These are phyloP conservation scores for Selenia dentaria DNA, from an alignment of 2,888 invertebrate genomes.

Conservation along the genomic window DNA sequence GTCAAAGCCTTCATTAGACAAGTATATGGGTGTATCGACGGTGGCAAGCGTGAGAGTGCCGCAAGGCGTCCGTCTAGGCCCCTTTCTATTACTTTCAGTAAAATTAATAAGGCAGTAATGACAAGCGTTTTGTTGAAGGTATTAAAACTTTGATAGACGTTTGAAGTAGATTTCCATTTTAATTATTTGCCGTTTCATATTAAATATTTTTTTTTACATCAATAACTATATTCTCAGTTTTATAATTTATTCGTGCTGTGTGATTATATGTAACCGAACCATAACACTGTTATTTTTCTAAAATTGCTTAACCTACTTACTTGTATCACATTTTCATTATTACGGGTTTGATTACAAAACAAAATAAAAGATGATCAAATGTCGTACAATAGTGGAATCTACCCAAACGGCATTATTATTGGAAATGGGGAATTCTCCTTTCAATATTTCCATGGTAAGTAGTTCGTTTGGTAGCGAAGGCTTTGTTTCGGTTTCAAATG, in stretches of 20 bases:
- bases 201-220: too few relatives aligned
- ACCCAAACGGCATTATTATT: slow-evolving; percentile 45
- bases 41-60: slow-evolving; percentile 42
- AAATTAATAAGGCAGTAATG: slow-evolving; percentile 39
- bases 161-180: slow-evolving; percentile 1
- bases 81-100: slow-evolving; percentile 25
- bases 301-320: too few relatives aligned
- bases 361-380: too few relatives aligned
- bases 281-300: too few relatives aligned
- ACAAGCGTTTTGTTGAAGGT: slow-evolving; percentile 36
- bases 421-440: slow-evolving; percentile 54
- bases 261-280: too few relatives aligned
- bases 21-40: slow-evolving; percentile 43
- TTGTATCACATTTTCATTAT: too few relatives aligned
- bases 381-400: too few relatives aligned
- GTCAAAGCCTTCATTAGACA: slow-evolving; percentile 57
- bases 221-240: too few relatives aligned
- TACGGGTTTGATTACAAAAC: too few relatives aligned
- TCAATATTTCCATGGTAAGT: slow-evolving; percentile 60
- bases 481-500: slow-evolving; percentile 61
- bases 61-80: slow-evolving; percentile 35
- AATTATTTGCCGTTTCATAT: background rate
- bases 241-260: too few relatives aligned
- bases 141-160: background rate
- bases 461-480: slow-evolving; percentile 50